phyloP scores from a whole-genome alignment of 2,888 invertebrate species.

The Endotricha flammealis region DNA sequence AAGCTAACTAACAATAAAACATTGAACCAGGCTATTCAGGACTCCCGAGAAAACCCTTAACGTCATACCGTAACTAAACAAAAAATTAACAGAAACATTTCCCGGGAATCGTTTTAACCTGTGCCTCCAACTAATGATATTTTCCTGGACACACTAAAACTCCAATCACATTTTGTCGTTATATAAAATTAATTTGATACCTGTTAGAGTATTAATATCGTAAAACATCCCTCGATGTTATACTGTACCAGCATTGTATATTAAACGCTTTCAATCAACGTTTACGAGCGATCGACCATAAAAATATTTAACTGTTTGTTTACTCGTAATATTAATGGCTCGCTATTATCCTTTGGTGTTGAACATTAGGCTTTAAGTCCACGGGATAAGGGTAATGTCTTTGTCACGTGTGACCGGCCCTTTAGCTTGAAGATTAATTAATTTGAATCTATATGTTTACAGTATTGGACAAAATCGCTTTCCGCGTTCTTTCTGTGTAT shows the following conservation, averaged over 20 bases:
- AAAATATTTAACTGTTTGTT: constrained; percentile 77
- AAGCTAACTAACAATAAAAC: too few relatives aligned
- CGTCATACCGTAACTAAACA: too few relatives aligned
- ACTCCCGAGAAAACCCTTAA: too few relatives aligned
- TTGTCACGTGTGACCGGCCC: constrained; percentile 3
- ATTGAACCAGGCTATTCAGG: too few relatives aligned
- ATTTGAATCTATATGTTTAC: not conserved
- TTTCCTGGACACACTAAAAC: not conserved
- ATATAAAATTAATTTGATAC: not conserved
- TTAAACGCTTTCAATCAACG: constrained; percentile 69
- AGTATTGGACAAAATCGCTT: too few relatives aligned
- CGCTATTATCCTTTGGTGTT: constrained; percentile 28
- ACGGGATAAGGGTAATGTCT: constrained; percentile 19
- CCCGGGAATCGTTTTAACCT: too few relatives aligned
- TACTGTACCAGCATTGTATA: constrained; percentile 49
- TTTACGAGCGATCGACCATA: constrained; percentile 71
- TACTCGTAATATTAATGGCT: constrained; percentile 69
- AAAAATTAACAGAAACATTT: too few relatives aligned
- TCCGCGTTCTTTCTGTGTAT: too few relatives aligned
- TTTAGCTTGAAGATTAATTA: constrained; percentile 14
- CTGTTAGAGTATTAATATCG: constrained; percentile 16
- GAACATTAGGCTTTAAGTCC: constrained; percentile 25
- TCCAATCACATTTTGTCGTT: not conserved
- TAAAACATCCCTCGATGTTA: constrained; percentile 41
- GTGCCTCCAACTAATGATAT: too few relatives aligned